A percentile compares a stretch with the other conserved stretches of the same genome.
Evolutionary conservation across 2,113 vertebrate species (phyloP).

Genomic region (Apaloderma vittatum): DNA sequence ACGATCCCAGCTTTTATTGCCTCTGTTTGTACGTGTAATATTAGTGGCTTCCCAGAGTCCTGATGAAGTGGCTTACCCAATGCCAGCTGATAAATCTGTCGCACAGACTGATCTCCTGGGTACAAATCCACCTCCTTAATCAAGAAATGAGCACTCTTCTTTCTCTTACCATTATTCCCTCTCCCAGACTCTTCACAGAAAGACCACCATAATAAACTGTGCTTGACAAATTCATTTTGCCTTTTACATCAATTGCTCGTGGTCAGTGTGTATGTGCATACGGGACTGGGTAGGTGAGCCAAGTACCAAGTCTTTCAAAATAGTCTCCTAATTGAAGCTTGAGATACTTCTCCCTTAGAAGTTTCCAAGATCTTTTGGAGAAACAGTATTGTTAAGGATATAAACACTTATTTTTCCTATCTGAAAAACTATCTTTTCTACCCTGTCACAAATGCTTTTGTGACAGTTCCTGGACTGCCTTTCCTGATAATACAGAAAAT

Average conservation of each 20-base stretch:
- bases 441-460: not conserved
- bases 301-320: not conserved
- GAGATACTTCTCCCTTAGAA: not conserved
- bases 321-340: not conserved
- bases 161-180: not conserved
- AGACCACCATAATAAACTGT: not conserved
- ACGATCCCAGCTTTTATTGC: not conserved
- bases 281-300: not conserved
- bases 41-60: not conserved
- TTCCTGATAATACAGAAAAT: not conserved
- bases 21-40: not conserved
- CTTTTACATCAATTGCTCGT: not conserved
- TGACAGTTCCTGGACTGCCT: not conserved
- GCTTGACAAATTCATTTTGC: not conserved
- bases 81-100: not conserved
- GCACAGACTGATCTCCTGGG: not conserved
- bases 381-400: not conserved
- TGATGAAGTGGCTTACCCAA: not conserved
- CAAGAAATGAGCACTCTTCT: not conserved
- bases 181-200: not conserved
- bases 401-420: not conserved
- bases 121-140: not conserved
- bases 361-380: not conserved
- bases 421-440: not conserved
- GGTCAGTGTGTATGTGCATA: rapidly evolving